Percentiles rank a stretch among this genome's conserved stretches.
phyloP scores from a whole-genome alignment of 2,113 vertebrate species.

The Rissa tridactyla region DNA sequence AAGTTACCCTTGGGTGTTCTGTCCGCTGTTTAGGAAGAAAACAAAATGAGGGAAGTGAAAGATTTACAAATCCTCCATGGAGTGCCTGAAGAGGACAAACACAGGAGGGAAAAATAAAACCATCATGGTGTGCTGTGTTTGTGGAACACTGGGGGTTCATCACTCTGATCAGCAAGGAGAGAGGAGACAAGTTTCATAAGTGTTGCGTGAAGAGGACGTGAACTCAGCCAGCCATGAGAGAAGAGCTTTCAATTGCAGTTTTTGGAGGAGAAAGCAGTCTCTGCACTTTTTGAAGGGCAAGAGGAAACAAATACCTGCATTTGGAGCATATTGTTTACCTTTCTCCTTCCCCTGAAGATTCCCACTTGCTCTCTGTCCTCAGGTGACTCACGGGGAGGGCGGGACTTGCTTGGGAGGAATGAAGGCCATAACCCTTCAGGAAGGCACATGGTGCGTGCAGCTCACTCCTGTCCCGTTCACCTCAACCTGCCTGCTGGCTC shows the following conservation, averaged over 20 bases:
- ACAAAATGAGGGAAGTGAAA: not conserved
- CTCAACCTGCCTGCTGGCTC: not conserved
- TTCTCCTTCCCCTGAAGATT: not conserved
- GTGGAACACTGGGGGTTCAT: not conserved
- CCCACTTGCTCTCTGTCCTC: not conserved
- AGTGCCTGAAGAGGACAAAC: not conserved
- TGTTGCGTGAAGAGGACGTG: accelerated
- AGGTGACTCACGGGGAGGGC: not conserved
- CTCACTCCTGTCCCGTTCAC: not conserved
- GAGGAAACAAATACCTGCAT: accelerated
- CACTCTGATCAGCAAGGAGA: not conserved
- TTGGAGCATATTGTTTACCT: not conserved
- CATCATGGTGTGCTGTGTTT: not conserved
- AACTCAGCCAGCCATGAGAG: not conserved
- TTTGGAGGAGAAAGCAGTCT: not conserved
- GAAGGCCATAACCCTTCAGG: not conserved
- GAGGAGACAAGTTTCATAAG: not conserved
- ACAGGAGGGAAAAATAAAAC: not conserved
- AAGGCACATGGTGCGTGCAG: not conserved
- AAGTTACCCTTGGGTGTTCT: not conserved
- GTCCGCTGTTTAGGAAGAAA: not conserved
- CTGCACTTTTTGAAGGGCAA: not conserved
- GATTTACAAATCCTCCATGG: not conserved
- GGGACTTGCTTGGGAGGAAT: not conserved
- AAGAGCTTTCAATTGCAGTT: not conserved